Evolutionary conservation across 2,888 invertebrate genomes (phyloP).

Genomic region (Ectemnius lituratus): DNA sequence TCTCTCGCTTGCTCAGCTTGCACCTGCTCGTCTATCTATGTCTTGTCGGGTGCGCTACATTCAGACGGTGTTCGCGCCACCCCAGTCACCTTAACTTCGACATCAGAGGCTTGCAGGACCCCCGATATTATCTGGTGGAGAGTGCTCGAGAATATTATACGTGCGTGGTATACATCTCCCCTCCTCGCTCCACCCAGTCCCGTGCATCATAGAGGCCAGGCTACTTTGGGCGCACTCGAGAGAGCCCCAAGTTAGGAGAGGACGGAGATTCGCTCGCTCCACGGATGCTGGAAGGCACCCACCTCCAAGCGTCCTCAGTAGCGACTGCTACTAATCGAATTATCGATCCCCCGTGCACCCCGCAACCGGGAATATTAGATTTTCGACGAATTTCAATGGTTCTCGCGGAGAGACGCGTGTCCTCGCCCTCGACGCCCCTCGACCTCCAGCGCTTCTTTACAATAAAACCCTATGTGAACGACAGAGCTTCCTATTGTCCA

Average conservation of each 20-base stretch:
- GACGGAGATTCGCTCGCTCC: too few relatives aligned
- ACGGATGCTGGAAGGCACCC: neutral
- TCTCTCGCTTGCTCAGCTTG: constrained; percentile 20
- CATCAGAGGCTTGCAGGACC: constrained; percentile 62
- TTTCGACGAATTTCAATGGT: constrained; percentile 63
- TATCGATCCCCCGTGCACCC: constrained; percentile 66
- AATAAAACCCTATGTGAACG: too few relatives aligned
- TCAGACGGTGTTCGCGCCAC: constrained; percentile 37
- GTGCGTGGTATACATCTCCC: constrained; percentile 61
- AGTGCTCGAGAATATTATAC: constrained; percentile 73
- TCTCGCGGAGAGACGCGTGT: constrained; percentile 21
- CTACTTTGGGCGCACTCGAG: constrained; percentile 61
- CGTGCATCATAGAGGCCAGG: constrained; percentile 34
- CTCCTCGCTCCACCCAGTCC: constrained; percentile 30
- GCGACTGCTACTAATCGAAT: constrained; percentile 70
- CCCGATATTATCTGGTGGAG: constrained; percentile 72
- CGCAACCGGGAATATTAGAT: constrained; percentile 64
- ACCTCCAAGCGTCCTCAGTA: constrained; percentile 56
- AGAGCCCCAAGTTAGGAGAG: constrained; percentile 38
- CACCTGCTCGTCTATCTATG: constrained; percentile 6
- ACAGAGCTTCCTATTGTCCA: too few relatives aligned
- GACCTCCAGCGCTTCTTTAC: constrained; percentile 25
- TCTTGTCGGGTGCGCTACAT: constrained; percentile 38
- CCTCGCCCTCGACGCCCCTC: constrained; percentile 44
- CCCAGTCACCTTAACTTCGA: constrained; percentile 62